Evolutionary conservation across 1,140 invertebrate species (phyloP).

Genomic region (Musca vetustissima): DNA sequence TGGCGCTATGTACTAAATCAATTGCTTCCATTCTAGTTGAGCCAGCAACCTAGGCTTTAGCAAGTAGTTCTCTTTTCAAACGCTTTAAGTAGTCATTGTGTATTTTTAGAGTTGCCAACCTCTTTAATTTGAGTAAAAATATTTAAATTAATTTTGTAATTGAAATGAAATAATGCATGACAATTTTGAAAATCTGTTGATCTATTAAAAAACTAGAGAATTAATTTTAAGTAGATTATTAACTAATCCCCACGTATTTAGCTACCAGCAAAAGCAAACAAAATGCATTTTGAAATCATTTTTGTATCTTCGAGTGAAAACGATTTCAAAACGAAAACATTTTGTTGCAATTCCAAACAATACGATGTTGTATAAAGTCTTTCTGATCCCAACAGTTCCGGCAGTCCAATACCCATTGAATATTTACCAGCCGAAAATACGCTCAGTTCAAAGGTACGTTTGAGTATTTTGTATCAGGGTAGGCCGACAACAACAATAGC

Average conservation of each 20-base stretch:
- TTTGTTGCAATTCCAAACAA: conserved; percentile 24
- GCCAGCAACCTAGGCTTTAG: too few species aligned
- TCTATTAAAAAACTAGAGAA: too few species aligned
- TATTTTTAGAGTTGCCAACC: too few species aligned
- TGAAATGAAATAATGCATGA: too few species aligned
- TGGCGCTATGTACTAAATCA: too few species aligned
- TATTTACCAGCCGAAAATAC: conserved; percentile 89
- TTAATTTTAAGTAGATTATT: conserved; percentile 29
- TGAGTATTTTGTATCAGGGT: conserved; percentile 85
- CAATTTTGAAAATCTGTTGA: too few species aligned
- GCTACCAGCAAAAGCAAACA: conserved; percentile 10
- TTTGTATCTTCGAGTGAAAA: background rate
- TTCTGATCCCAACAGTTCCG: conserved; percentile 64
- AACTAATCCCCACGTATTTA: conserved; percentile 28
- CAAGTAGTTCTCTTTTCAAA: too few species aligned
- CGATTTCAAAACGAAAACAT: background rate
- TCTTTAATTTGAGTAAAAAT: too few species aligned
- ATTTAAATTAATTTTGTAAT: too few species aligned
- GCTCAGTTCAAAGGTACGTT: conserved; percentile 79
- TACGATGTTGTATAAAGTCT: conserved; percentile 31
- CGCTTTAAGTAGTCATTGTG: too few species aligned
- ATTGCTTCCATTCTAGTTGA: too few species aligned
- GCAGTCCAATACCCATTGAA: conserved; percentile 88
- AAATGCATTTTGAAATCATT: conserved; percentile 5
- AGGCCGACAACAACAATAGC: conserved; percentile 90